phyloP scores from a whole-genome alignment of 2,113 vertebrate species.

The Cheilinus undulatus region DNA sequence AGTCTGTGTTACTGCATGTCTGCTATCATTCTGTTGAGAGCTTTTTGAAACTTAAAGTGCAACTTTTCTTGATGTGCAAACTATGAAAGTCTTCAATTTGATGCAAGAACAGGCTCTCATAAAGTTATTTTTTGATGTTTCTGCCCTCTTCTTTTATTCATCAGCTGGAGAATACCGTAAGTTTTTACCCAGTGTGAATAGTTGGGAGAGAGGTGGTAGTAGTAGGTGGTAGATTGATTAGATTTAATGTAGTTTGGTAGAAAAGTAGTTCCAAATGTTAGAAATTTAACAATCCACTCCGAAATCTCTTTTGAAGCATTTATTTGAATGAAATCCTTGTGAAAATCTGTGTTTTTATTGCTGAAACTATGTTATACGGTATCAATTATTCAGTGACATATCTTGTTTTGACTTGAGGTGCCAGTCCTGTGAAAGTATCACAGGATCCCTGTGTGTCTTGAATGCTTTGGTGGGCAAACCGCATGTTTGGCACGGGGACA shows the following conservation, averaged over 20 bases:
- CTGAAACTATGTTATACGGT: neutral
- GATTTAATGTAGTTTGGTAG: constrained; percentile 20
- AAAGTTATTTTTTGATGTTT: constrained; percentile 7
- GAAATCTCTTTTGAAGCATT: neutral
- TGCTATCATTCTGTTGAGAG: neutral
- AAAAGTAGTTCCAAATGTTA: neutral
- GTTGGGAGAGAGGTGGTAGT: neutral
- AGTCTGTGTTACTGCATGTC: neutral
- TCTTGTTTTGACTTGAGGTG: constrained; percentile 64
- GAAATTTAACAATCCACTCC: neutral
- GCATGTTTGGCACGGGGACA: constrained; percentile 45
- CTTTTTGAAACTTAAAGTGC: neutral
- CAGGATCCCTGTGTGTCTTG: constrained; percentile 30
- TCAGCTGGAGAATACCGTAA: constrained; percentile 72
- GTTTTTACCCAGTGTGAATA: constrained; percentile 37
- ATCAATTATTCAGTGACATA: constrained; percentile 50
- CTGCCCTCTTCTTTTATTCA: constrained; percentile 22
- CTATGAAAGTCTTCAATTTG: neutral
- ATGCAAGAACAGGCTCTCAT: too few relatives aligned
- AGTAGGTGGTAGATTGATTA: constrained; percentile 16
- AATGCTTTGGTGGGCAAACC: constrained; percentile 49
- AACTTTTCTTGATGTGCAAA: too few relatives aligned
- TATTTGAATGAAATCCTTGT: neutral
- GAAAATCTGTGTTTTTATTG: neutral
- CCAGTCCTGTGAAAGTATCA: constrained; percentile 56